Evolutionary conservation across 2,113 vertebrate species (phyloP).

Genomic region (Sprattus sprattus): DNA sequence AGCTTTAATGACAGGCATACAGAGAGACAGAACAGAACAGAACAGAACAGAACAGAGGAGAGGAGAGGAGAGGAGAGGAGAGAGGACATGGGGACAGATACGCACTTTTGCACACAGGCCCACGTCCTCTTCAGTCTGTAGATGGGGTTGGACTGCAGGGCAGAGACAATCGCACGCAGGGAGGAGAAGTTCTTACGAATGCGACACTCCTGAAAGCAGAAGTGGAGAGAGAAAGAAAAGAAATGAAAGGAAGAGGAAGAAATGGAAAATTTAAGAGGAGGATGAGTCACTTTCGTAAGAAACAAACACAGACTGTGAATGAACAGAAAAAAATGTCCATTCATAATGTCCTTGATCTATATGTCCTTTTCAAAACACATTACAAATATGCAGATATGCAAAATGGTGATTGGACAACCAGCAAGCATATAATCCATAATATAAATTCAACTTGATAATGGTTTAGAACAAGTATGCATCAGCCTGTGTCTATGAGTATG

Average conservation of each 20-base stretch:
- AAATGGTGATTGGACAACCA: neutral
- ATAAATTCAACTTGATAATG: too few relatives aligned
- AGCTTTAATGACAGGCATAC: neutral
- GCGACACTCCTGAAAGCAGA: slow-evolving; percentile 83
- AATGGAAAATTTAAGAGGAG: neutral
- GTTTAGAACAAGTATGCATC: neutral
- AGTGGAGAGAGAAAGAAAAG: neutral
- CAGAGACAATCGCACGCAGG: slow-evolving; percentile 88
- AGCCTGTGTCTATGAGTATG: neutral
- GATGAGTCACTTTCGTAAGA: neutral
- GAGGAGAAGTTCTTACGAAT: slow-evolving; percentile 97
- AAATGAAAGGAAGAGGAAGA: neutral
- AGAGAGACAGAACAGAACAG: neutral
- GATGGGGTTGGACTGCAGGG: slow-evolving; percentile 90
- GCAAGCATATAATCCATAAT: too few relatives aligned
- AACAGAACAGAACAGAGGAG: neutral
- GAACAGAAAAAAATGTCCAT: neutral
- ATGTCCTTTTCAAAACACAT: neutral
- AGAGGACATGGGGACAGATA: neutral
- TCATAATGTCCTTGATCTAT: neutral
- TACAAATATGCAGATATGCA: too few relatives aligned
- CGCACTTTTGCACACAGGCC: slow-evolving; percentile 88
- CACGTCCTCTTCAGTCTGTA: slow-evolving; percentile 91
- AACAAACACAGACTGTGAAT: neutral
- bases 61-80: neutral